phyloP scores from a whole-genome alignment of 2,113 vertebrate species.

The Polyodon spathula region DNA sequence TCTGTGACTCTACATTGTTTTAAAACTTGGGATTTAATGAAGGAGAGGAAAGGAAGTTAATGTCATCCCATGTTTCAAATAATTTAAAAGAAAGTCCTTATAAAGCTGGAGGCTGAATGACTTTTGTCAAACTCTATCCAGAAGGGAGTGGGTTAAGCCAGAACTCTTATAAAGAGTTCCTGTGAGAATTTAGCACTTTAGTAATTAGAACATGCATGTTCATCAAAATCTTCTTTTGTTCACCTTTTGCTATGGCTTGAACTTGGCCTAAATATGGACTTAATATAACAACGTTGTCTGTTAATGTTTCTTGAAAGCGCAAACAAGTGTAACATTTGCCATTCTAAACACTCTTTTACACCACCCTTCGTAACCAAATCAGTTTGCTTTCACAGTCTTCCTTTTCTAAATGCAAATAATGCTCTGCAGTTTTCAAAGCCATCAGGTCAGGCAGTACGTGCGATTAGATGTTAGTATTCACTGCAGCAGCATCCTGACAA shows the following conservation, averaged over 20 bases:
- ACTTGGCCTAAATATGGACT: neutral
- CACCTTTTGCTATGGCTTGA: neutral
- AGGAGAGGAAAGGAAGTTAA: too few species aligned
- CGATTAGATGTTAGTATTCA: constrained; percentile 48
- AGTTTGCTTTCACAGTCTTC: constrained; percentile 26
- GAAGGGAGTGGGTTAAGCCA: constrained; percentile 37
- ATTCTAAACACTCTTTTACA: constrained; percentile 20
- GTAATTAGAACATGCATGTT: constrained; percentile 55
- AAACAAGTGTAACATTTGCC: constrained; percentile 34
- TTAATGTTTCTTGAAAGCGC: constrained; percentile 6
- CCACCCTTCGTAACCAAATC: constrained; percentile 30
- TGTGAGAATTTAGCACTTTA: constrained; percentile 43
- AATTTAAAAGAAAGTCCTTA: constrained; percentile 17
- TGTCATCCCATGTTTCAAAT: constrained; percentile 2
- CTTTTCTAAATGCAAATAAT: constrained; percentile 52
- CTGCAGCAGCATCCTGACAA: constrained; percentile 40
- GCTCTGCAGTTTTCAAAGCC: constrained; percentile 28
- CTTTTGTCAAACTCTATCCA: constrained; percentile 43
- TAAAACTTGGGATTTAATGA: too few species aligned
- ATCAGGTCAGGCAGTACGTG: constrained; percentile 32
- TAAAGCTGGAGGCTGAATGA: constrained; percentile 9
- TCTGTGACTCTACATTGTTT: too few species aligned
- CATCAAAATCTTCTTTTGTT: constrained; percentile 24
- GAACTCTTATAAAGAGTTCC: constrained; percentile 25
- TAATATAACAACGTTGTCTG: neutral